Evolutionary conservation across 2,888 invertebrate species (phyloP).

Genomic region (Poecilus cupreus): DNA sequence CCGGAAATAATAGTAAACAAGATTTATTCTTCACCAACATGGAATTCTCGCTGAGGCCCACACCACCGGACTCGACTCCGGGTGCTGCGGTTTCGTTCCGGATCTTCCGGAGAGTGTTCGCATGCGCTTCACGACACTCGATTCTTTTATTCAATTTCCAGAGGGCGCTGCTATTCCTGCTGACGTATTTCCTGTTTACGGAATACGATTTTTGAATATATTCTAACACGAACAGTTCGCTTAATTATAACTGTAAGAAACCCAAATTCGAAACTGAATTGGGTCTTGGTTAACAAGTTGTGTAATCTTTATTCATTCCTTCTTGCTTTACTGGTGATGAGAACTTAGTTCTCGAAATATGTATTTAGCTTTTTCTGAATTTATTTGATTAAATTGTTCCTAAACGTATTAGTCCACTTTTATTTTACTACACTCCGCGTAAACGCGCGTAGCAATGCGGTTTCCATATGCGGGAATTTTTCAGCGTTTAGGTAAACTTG

Average conservation of each 20-base stretch:
- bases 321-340: too few relatives aligned
- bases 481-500: slow-evolving; percentile 1
- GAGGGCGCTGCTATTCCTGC: background rate
- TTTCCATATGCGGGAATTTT: background rate
- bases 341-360: too few relatives aligned
- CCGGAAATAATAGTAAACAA: slow-evolving; percentile 19
- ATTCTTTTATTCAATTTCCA: slow-evolving; percentile 57
- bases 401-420: too few relatives aligned
- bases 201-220: background rate
- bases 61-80: background rate
- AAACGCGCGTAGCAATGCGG: too few relatives aligned
- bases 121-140: slow-evolving; percentile 36
- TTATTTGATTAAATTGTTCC: too few relatives aligned
- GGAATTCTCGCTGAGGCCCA: background rate
- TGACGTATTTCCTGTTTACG: slow-evolving; percentile 49
- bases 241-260: too few relatives aligned
- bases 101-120: slow-evolving; percentile 26
- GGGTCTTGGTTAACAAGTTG: too few relatives aligned
- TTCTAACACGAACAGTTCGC: background rate
- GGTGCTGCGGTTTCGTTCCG: background rate
- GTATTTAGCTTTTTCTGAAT: too few relatives aligned
- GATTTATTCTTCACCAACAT: slow-evolving; percentile 5
- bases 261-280: too few relatives aligned
- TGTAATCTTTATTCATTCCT: too few relatives aligned
- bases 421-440: too few relatives aligned